Conservation (phyloP, 2,888 invertebrate species). For the Leptogaster cylindrica region DNA sequence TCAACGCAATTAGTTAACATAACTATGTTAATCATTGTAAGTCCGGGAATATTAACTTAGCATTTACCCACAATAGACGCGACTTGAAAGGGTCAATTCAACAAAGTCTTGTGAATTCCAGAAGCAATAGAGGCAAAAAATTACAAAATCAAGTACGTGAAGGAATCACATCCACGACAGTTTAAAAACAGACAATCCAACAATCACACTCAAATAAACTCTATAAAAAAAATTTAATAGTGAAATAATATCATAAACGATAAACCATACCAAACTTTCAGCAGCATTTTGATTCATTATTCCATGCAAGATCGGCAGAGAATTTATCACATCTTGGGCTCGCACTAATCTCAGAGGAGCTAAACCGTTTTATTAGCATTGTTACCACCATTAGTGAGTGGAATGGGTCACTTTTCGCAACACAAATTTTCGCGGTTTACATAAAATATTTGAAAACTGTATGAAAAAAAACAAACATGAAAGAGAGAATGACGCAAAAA, state of each 20-base stretch:
- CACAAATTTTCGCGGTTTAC: background rate
- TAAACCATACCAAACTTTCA: conserved; percentile 61
- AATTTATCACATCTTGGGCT: conserved; percentile 29
- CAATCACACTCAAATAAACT: conserved; percentile 18
- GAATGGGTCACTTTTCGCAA: conserved; percentile 12
- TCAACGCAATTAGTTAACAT: too few relatives aligned
- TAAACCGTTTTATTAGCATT: conserved; percentile 25
- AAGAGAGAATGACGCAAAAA: too few relatives aligned
- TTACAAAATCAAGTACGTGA: too few relatives aligned
- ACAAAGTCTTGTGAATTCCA: too few relatives aligned
- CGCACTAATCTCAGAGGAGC: background rate
- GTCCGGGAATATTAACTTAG: too few relatives aligned
- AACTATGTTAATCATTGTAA: too few relatives aligned
- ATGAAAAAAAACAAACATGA: too few relatives aligned
- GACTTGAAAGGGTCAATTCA: too few relatives aligned
- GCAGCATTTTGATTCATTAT: conserved; percentile 62
- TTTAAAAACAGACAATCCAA: conserved; percentile 3
- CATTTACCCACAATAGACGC: too few relatives aligned
- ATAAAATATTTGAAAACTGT: too few relatives aligned
- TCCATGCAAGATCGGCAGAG: conserved; percentile 41
- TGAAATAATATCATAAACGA: conserved; percentile 36
- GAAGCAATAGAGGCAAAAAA: too few relatives aligned
- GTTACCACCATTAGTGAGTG: conserved; percentile 28
- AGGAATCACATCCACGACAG: too few relatives aligned
- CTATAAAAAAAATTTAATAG: background rate